These are phyloP conservation scores for Nipponia nippon DNA, from an alignment of 2,113 vertebrate genomes.

Conservation along the genomic window DNA sequence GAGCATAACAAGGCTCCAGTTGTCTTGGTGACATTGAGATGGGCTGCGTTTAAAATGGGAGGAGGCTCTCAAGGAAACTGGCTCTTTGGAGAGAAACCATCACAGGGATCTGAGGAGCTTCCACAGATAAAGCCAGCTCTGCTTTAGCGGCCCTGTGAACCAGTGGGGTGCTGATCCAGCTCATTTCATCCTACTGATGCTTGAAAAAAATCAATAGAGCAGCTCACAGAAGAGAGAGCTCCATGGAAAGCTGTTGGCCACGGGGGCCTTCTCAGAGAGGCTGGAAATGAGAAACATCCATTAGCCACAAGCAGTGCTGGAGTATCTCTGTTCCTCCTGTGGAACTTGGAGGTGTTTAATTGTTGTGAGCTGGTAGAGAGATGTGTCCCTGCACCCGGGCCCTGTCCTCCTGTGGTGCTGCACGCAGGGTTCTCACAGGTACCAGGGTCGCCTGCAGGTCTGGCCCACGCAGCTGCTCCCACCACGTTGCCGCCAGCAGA, in stretches of 20 bases:
- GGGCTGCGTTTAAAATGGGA: not conserved
- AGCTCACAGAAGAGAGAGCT: not conserved
- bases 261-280: not conserved
- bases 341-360: not conserved
- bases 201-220: not conserved
- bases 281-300: not conserved
- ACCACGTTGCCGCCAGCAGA: not conserved
- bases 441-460: not conserved
- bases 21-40: not conserved
- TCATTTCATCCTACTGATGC: not conserved
- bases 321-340: accelerated
- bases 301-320: not conserved
- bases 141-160: not conserved
- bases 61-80: not conserved
- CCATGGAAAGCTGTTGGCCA: not conserved
- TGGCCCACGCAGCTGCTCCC: not conserved
- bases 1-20: not conserved
- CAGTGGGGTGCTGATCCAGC: not conserved
- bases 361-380: not conserved
- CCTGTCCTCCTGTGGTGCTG: not conserved
- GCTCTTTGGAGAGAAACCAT: not conserved
- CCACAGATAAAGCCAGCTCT: not conserved
- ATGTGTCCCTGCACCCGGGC: not conserved
- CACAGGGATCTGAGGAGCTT: not conserved
- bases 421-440: not conserved